Base-by-base conservation (phyloP, 2,888 invertebrate genomes). In the Trissoscelio sp. region DNA sequence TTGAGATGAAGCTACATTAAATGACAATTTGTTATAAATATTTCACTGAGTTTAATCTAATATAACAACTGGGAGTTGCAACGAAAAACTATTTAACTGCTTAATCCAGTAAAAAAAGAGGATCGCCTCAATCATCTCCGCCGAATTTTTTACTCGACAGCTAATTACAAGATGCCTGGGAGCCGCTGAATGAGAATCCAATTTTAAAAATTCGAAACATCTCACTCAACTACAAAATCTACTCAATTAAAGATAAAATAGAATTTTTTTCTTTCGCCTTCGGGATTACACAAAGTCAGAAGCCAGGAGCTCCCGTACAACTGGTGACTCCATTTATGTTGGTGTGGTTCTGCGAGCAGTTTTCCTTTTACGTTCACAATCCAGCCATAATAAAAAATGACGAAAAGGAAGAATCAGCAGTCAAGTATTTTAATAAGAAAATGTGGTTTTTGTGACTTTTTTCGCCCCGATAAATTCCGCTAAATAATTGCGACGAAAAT, bases 181-280 rank as follows among this genome's bases (percentile, higher is more conserved):
- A 51, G 20, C 42, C 64, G 24, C 18, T 57, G 79, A 79, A 79
- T 66, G 72, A 72, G 78, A 70, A 66, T 66, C 67, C 60, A 79
- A 73, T 79, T 73, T 79, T 58, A 73, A 79, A 67, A 73, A 73
- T 67, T 60, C 67, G 73, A 73, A 79, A 79, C 79, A 79, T 78
- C 79, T 79, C 66, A 72, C 79, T 72, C 51, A 79, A 72, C 72
- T 58, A 58, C 72, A 79, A 79, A 72, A 72, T 66, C 51, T 60
- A 79, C 66, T 66, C 79, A 72, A 79, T 79, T 72, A 78, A 72
- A 72, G 78, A 66, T 72, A 72, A 78, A 78, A 72, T 78, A 64
- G 57, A 78, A 78, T 66, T 70, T 70, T 73, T 67, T 70, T 58
- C 70, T 67, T 70, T 58, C 70, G 20, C 42, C 64, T 57, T 24